Base-by-base conservation (phyloP, 2,888 invertebrate genomes). In the Doris montereyensis region DNA sequence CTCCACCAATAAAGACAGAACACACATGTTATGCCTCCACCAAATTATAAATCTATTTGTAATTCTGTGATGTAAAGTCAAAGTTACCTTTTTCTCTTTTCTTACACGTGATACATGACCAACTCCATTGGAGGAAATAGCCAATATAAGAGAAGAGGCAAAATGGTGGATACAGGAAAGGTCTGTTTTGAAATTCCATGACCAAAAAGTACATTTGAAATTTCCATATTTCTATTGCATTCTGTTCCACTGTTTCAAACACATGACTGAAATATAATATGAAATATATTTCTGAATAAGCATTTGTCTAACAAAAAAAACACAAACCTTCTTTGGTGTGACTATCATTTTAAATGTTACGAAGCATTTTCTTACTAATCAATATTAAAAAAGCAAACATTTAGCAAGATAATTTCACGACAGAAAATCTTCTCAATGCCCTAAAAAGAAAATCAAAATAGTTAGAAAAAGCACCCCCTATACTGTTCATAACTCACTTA, bases 191-290 rank as follows among this genome's bases (percentile, higher is more conserved):
- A 81, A 90, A 91, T 79, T 92, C 92, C 83, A 88, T 87, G 41
- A 90, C 90, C 34, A 92, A 85, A 52, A 89, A 89, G 79, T 91
- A 92, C 89, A 91, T 91, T 84, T 92, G 90, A 78, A 87, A 92
- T 83, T 91, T 91, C 91, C 92, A 92, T 74, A 92, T 90, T 86
- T 91, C 89, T 74, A 90, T 88, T 2, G 91, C 89, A 82, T 92
- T 91, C 52, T 88, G 84, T 79, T 92, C 90, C 5, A 92, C 90
- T 75, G 89, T 89, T 34, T 92, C 89, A 84, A 92, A 92, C 57
- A 92, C 90, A 81, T 91, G 87, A 74, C 92, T 92, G 87, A 35
- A 89, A 87, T 24, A 73, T 26, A 70, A n/a, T n/a, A n/a, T n/a
- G n/a, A n/a, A n/a, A n/a, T n/a, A n/a, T n/a, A n/a, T n/a, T n/a